Base-by-base conservation (phyloP, 2,888 invertebrate species). In the Artemia sp. region DNA sequence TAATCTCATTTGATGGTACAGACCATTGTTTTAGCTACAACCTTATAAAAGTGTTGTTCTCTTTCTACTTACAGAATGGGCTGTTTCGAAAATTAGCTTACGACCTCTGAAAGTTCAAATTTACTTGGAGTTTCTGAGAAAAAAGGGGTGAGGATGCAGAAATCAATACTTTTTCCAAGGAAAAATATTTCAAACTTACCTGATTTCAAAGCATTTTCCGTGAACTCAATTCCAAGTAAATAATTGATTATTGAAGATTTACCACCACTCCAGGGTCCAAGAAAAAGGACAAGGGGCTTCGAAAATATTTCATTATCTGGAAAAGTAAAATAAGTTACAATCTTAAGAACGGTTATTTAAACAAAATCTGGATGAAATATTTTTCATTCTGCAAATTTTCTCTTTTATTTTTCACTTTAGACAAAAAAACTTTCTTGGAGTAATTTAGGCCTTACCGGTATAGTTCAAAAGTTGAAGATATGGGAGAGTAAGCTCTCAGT, bases 261-360 rank as follows among this genome's bases (percentile, higher is more conserved):
- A 73, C 95, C 95, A 71, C 93, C 92, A 76, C 92, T 92, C 91
- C 93, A 94, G 58, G 94, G 93, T 66, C 95, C 95, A 89, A 94
- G 90, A 76, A 94, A 91, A 8, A 95, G 82, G 69, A 94, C 85
- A 76, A 94, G 81, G 3, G 95, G 94, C 77, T 93, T 94, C 5
- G 92, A 91, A 78, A 92, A 92, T 76, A 94, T 92, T 83, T 95
- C 93, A 2, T 92, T 89, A 80, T 94, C 94, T 83, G 75, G 69
- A 76, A 74, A 71, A 73, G 71, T 72, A 66, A 72, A 66, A 51
- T 51, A 38, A 67, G 51, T 70, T 8, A 12, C 6, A n/a, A 51
- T 19, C 66, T 64, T 12, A 19, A 50, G 12, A 24, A 51, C 10
- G 51, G 19, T 24, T 12, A 9, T 51, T 51, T 19, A 66, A 71